Percentiles rank a stretch among this genome's conserved stretches.
phyloP scores from a whole-genome alignment of 2,113 vertebrate genomes.

The Zosterops borbonicus region DNA sequence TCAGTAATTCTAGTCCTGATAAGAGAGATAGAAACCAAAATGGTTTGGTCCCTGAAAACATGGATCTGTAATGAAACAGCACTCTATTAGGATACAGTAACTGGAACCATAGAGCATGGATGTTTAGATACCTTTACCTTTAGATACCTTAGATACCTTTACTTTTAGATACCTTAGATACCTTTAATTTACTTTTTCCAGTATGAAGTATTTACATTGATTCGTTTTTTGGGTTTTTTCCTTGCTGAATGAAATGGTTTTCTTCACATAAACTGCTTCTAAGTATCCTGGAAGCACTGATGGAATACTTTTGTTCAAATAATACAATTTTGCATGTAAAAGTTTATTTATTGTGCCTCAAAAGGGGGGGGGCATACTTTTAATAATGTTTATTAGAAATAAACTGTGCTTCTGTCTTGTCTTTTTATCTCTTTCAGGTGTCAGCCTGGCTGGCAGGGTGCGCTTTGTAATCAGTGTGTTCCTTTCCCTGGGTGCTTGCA shows the following conservation, averaged over 20 bases:
- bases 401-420: neutral
- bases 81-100: neutral
- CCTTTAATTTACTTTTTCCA: neutral
- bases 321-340: neutral
- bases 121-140: neutral
- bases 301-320: neutral
- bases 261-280: neutral
- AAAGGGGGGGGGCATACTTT: neutral
- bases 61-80: neutral
- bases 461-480: constrained; percentile 85
- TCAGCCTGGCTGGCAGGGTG: constrained; percentile 89
- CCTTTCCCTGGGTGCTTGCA: constrained; percentile 86
- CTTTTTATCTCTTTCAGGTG: constrained; percentile 77
- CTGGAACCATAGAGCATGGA: neutral
- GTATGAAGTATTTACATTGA: neutral
- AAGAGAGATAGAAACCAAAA: neutral
- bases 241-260: neutral
- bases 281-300: neutral
- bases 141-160: neutral
- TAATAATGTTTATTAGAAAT: neutral
- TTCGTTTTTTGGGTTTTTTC: neutral
- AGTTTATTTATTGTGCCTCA: neutral
- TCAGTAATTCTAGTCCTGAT: neutral
- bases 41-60: neutral
- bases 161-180: neutral